These are phyloP conservation scores for Drosophila neotestacea DNA, from an alignment of 2,888 invertebrate genomes.

Conservation along the genomic window DNA sequence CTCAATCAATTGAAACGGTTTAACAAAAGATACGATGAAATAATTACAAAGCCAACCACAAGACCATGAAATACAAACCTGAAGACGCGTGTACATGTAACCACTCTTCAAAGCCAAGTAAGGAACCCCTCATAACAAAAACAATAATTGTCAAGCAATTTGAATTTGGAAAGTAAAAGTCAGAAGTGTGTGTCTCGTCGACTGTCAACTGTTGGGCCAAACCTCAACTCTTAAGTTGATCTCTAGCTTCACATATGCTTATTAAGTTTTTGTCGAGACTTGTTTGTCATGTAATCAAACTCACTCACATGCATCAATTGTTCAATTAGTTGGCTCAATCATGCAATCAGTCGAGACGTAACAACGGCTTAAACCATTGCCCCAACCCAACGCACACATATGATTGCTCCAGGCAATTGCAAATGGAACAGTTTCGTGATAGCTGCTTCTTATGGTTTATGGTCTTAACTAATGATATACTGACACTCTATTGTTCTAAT, in stretches of 20 bases:
- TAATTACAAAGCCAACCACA: conserved; percentile 62
- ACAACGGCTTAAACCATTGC: conserved; percentile 3
- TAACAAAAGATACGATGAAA: conserved; percentile 67
- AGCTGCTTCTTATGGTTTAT: conserved; percentile 29
- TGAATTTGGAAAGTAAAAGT: conserved; percentile 74
- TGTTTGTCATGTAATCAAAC: conserved; percentile 75
- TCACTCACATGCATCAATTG: conserved; percentile 75
- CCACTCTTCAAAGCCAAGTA: conserved; percentile 31
- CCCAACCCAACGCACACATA: conserved; percentile 11
- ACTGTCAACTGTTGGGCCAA: conserved; percentile 51
- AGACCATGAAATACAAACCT: conserved; percentile 39
- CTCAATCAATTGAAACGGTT: conserved; percentile 73
- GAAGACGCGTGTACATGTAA: conserved; percentile 30
- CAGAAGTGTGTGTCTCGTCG: conserved; percentile 33
- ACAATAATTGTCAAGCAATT: conserved; percentile 63
- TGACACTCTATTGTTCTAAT: conserved; percentile 9
- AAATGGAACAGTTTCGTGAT: conserved; percentile 24
- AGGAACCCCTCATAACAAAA: conserved; percentile 31
- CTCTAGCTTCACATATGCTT: conserved; percentile 35
- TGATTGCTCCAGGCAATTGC: conserved; percentile 2
- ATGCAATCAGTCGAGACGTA: conserved; percentile 67
- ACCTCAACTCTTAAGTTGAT: conserved; percentile 36
- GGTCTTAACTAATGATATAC: conserved; percentile 27
- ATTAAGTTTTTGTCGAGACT: conserved; percentile 53
- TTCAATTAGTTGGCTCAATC: conserved; percentile 76